Conservation (phyloP, 1,140 invertebrate species). For the Vanessa tameamea region DNA sequence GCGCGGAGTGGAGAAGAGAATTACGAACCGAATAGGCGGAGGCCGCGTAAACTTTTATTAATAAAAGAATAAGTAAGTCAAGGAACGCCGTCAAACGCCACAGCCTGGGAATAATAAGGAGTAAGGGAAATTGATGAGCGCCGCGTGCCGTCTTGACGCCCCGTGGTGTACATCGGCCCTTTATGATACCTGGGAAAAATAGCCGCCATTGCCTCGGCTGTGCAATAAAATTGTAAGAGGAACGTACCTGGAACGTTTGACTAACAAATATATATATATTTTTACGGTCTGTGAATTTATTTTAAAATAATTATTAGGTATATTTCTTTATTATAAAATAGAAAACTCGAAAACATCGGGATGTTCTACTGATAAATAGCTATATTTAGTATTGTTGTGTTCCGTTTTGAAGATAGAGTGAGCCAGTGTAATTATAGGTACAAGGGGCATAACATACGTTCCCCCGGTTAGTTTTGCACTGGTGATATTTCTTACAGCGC, state of each 20-base stretch:
- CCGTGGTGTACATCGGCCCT: slow-evolving; percentile 15
- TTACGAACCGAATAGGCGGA: slow-evolving; percentile 41
- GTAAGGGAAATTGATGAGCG: slow-evolving; percentile 37
- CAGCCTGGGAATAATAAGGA: slow-evolving; percentile 37
- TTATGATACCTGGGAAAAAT: slow-evolving; percentile 34
- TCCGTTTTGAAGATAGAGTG: too few species aligned
- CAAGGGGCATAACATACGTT: too few species aligned
- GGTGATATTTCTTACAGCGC: too few species aligned
- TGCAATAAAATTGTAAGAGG: background rate
- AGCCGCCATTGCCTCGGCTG: slow-evolving; percentile 9
- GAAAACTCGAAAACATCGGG: too few species aligned
- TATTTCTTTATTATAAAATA: too few species aligned
- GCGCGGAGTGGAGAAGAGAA: slow-evolving; percentile 36
- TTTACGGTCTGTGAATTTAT: too few species aligned
- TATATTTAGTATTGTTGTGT: too few species aligned
- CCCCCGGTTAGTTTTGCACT: too few species aligned
- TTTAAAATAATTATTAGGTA: too few species aligned
- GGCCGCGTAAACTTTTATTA: slow-evolving; percentile 48
- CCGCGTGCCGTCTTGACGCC: slow-evolving; percentile 28
- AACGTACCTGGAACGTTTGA: background rate
- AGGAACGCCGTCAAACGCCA: slow-evolving; percentile 32
- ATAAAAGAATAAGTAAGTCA: slow-evolving; percentile 46
- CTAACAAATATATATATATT: too few species aligned
- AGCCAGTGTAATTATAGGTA: too few species aligned
- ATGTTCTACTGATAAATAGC: too few species aligned